Base-by-base conservation (phyloP, 2,113 vertebrate genomes). In the Strigops habroptila region DNA sequence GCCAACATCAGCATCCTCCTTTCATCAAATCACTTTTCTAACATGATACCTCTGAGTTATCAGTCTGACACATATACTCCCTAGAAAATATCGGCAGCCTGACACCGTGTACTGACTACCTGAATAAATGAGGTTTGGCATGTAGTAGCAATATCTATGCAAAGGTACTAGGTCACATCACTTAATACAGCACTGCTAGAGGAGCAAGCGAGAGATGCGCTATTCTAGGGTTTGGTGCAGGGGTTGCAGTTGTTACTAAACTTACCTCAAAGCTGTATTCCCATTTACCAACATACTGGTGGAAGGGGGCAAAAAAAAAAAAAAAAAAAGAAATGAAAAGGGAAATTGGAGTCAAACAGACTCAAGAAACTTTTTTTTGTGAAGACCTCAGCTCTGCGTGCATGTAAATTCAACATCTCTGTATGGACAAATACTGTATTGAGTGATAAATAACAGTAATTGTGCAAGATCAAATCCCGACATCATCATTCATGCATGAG, bases 221-320 rank as follows among this genome's bases (percentile, higher is more conserved):
- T 88, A 11, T 2, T 31, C 80, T 76, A 73, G 76, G 79, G 53
- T 1, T 0, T 12, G 46, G n/a, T 14, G 10, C 30, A 6, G 48
- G 78, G 86, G 19, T 3, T 7, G 37, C 18, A 5, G 83, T 4
- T 4, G 9, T 49, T 23, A 35, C 39, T n/a, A 35, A 2, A 96
- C 99, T 99, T 99, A 99, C 99, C 99, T 99, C 97, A 90, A 99
- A 99, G 98, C 98, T 98, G 98, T 99, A 99, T 95, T 99, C 98
- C 99, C 99, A 99, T 97, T 99, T 99, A 96, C 99, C 99, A 97
- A 97, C 95, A 97, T 98, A 99, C 99, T 99, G 98, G 93, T 48
- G 93, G 96, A 81, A 88, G 67, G 82, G 18, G n/a, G 88, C 7
- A 79, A 43, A 41, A 46, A 37, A 46, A 46, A 46, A 39, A 39